Evolutionary conservation across 2,113 vertebrate genomes (phyloP), one percentile per base, ranked within the genome.

Genomic region (Euleptes europaea): DNA sequence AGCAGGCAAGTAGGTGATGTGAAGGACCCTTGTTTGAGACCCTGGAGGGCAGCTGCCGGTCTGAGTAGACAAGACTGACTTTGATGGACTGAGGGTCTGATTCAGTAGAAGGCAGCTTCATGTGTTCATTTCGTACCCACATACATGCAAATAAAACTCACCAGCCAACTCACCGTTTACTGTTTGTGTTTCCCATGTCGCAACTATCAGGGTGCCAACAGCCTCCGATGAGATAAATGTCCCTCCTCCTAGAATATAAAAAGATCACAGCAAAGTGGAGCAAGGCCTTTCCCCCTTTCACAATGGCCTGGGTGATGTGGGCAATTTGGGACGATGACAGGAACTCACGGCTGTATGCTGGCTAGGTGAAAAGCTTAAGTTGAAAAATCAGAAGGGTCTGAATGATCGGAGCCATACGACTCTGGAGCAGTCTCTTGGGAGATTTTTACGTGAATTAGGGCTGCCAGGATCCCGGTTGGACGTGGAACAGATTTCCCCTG

Each of bases 171-270:
- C 21, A 85, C 84, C 0, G n/a, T 85, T 85, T 80, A 65, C 51
- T 80, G 65, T 73, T 73, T 72, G 11, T 38, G 51, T 73, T 85
- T 72, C 84, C 84, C 84, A 85, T 85, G 42, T 10, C 65, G 77
- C 40, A 38, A 40, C 40, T 3, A 85, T 10, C 6, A 5, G 19
- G 40, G 47, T 65, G 40, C 23, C 72, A 57, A 28, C 1, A 9
- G 40, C 10, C 44, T 70, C 67, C 19, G n/a, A 26, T 33, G 28
- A 49, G n/a, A 23, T 47, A 35, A 80, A 4, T 11, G 8, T 40
- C 14, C n/a, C 26, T 38, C 67, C 70, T 49, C 69, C 77, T 80
- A 49, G 21, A 73, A 79, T 5, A 63, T 23, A 65, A 80, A 72
- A 31, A 63, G 8, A 44, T 5, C 57, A 49, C 1, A 3, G n/a